Base-by-base conservation (phyloP, 2,797 vertebrate genomes). In the Leuciscus waleckii region DNA sequence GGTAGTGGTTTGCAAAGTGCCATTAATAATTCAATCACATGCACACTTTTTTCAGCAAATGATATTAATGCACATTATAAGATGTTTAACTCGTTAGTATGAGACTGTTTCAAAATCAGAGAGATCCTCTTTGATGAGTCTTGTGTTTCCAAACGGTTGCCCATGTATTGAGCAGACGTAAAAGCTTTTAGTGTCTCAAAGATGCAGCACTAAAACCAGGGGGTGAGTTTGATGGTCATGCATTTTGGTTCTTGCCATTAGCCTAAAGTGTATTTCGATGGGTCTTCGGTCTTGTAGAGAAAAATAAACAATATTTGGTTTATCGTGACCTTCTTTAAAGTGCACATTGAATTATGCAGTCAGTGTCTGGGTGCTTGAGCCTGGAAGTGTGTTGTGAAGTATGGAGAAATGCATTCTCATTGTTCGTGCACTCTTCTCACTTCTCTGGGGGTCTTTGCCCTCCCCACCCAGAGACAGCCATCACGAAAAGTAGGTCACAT, bases 401-500 rank as follows among this genome's bases (percentile, higher is more conserved):
- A 39, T 73, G 23, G 79, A 81, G 71, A 56, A 78, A 84, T 83
- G 85, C 83, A 82, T 86, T 89, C 86, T 84, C 78, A 87, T 86
- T 89, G 85, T 91, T 86, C 90, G 81, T 90, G 88, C 86, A 91
- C 92, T 90, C 90, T 93, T 91, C 86, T 86, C 75, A 78, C 81
- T 43, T 78, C 84, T 79, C 79, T 90, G 93, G 91, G 92, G 92
- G 92, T 93, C 91, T 91, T 81, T 83, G 87, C 88, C 90, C 88
- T 88, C 88, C 85, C 86, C 75, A 81, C 81, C 65, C 86, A 67
- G 81, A 82, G 83, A 89, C 88, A 90, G 87, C 91, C 89, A 79
- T 71, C 79, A 63, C 41, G 86, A 79, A 92, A 95, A 95, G 94
- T 95, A 95, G 95, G 95, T 95, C 95, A 95, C 89, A 93, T 91